A percentile compares a stretch with the other conserved stretches of the same genome.
Conservation (phyloP, 2,888 invertebrate genomes). For the Dilophus febrilis region DNA sequence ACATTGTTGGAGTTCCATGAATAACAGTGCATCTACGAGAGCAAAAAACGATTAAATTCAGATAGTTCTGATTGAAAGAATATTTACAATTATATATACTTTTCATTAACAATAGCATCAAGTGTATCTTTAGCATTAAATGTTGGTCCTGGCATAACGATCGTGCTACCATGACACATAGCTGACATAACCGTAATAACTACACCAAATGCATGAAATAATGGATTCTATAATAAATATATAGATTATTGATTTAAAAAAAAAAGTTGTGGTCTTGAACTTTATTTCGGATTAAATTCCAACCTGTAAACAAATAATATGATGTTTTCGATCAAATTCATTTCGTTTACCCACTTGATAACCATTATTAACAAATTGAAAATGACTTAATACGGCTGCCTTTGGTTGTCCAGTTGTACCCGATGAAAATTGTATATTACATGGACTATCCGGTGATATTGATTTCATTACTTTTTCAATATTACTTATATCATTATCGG, state of each 20-base stretch:
- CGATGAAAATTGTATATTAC: slow-evolving; percentile 71
- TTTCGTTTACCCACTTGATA: slow-evolving; percentile 39
- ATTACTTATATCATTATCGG: slow-evolving; percentile 13
- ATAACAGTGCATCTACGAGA: slow-evolving; percentile 42
- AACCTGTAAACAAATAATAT: slow-evolving; percentile 42
- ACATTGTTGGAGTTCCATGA: slow-evolving; percentile 77
- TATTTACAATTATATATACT: slow-evolving; percentile 25
- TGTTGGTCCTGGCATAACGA: slow-evolving; percentile 37
- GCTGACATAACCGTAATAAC: slow-evolving; percentile 40
- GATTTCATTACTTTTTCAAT: slow-evolving; percentile 28
- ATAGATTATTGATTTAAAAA: no score
- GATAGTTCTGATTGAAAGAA: neutral
- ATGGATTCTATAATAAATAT: slow-evolving; percentile 29
- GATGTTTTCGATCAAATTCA: slow-evolving; percentile 25
- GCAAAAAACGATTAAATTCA: neutral
- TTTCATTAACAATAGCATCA: slow-evolving; percentile 45
- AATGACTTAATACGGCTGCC: slow-evolving; percentile 53
- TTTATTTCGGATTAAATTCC: no score
- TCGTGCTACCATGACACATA: slow-evolving; percentile 40
- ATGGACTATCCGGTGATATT: slow-evolving; percentile 47
- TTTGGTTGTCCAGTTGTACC: slow-evolving; percentile 66
- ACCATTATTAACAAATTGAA: slow-evolving; percentile 58
- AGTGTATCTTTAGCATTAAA: slow-evolving; percentile 46
- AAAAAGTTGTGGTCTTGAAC: no score
- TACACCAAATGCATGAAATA: slow-evolving; percentile 71